Conservation (phyloP, 2,797 vertebrate species). For the Sebastes miniatus region DNA sequence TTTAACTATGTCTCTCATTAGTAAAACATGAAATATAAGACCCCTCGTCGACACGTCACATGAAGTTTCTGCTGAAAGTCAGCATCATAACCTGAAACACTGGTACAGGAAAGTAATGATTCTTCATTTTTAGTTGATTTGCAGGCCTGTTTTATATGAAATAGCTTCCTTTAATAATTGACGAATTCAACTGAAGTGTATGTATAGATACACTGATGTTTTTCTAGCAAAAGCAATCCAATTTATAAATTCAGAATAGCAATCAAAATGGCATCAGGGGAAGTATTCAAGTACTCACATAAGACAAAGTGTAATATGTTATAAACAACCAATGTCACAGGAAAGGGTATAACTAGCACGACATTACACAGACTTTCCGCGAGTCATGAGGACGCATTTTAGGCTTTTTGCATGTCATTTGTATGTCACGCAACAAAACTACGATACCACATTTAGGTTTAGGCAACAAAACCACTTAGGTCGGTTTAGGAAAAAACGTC, state of each 20-base stretch:
- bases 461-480: too few relatives aligned
- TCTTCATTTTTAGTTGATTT: background rate
- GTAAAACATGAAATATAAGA: conserved; percentile 59
- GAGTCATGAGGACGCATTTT: too few relatives aligned
- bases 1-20: conserved; percentile 56
- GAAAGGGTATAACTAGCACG: background rate
- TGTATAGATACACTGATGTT: background rate
- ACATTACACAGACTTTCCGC: background rate
- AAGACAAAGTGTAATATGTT: background rate
- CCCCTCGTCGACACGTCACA: conserved; percentile 14
- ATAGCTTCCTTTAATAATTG: background rate
- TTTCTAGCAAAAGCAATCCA: background rate
- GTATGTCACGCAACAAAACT: too few relatives aligned
- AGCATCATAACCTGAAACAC: background rate
- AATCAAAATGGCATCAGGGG: background rate
- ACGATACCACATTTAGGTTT: too few relatives aligned
- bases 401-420: too few relatives aligned
- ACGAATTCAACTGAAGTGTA: background rate
- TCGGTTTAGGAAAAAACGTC: too few relatives aligned
- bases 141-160: background rate
- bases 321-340: background rate
- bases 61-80: conserved; percentile 16
- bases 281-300: background rate
- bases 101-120: background rate
- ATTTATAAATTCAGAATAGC: background rate